Percentiles rank a stretch among this genome's conserved stretches.
Evolutionary conservation across 1,140 invertebrate species (phyloP).

Genomic region (Polypedilum pembai): DNA sequence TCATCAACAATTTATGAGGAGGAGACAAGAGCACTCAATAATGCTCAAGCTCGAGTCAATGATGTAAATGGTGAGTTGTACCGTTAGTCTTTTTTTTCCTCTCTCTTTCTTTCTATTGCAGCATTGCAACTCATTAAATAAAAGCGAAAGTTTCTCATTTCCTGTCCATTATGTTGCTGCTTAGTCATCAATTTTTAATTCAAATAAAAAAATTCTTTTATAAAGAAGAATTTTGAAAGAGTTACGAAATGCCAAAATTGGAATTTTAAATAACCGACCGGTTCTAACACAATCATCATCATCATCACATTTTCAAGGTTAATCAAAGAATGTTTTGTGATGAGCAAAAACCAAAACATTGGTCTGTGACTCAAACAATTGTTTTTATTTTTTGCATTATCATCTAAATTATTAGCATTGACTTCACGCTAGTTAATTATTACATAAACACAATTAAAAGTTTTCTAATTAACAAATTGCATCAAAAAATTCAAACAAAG

Average conservation of each 20-base stretch:
- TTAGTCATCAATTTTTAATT: not conserved
- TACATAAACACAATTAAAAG: no score
- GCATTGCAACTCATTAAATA: slow-evolving; percentile 11
- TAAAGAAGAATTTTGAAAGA: not conserved
- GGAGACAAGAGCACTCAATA: not conserved
- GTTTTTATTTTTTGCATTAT: not conserved
- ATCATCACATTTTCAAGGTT: not conserved
- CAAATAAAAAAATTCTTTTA: not conserved
- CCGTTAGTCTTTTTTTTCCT: not conserved
- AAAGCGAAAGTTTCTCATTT: slow-evolving; percentile 18
- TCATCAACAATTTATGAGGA: not conserved
- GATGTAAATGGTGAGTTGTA: slow-evolving; percentile 20
- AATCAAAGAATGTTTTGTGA: not conserved
- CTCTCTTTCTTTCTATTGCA: not conserved
- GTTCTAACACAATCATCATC: not conserved
- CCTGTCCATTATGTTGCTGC: not conserved
- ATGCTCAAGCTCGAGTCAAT: not conserved
- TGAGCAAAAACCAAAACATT: no score
- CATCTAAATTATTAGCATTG: not conserved
- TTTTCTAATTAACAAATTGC: no score
- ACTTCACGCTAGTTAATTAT: not conserved
- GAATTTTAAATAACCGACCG: not conserved
- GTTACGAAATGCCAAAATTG: not conserved
- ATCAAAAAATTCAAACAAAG: not conserved
- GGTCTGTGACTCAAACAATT: not conserved